These are phyloP conservation scores for Falco peregrinus DNA, from an alignment of 2,797 vertebrate genomes.

Conservation along the genomic window DNA sequence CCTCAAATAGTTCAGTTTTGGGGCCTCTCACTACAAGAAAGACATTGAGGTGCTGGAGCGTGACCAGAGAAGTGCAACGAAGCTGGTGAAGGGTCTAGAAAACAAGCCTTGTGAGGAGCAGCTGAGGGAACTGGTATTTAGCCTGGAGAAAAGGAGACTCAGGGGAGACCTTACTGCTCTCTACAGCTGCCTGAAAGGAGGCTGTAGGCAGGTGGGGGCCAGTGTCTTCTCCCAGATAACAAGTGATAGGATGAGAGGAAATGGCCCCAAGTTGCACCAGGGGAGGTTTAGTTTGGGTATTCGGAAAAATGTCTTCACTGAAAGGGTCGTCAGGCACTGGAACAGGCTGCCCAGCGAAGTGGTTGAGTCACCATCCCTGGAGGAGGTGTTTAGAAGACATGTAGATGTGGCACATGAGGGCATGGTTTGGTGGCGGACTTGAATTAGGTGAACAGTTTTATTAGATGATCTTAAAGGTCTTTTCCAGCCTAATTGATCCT, in stretches of 20 bases:
- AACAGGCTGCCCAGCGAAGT: too few species aligned
- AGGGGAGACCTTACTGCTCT: not conserved
- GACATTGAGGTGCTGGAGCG: not conserved
- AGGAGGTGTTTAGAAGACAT: too few species aligned
- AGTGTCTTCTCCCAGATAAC: not conserved
- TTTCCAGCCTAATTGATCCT: not conserved
- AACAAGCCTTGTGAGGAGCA: not conserved
- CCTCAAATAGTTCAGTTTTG: not conserved
- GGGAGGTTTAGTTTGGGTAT: not conserved
- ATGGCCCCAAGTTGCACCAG: not conserved
- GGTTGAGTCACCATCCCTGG: too few species aligned
- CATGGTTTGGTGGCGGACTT: too few species aligned
- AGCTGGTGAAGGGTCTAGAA: not conserved
- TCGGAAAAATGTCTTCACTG: not conserved
- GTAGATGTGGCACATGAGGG: not conserved
- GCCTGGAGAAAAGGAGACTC: not conserved
- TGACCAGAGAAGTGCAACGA: not conserved
- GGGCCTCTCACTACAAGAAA: not conserved
- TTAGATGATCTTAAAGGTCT: not conserved
- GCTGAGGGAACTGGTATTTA: not conserved
- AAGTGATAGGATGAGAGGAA: not conserved
- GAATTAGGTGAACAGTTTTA: not conserved
- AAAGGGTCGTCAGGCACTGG: too few species aligned
- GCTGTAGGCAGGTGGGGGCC: not conserved
- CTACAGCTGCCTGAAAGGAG: not conserved